Evolutionary conservation across 2,888 invertebrate species (phyloP), one percentile per base, ranked within the genome.

Genomic region (Parnassius glacialis): DNA sequence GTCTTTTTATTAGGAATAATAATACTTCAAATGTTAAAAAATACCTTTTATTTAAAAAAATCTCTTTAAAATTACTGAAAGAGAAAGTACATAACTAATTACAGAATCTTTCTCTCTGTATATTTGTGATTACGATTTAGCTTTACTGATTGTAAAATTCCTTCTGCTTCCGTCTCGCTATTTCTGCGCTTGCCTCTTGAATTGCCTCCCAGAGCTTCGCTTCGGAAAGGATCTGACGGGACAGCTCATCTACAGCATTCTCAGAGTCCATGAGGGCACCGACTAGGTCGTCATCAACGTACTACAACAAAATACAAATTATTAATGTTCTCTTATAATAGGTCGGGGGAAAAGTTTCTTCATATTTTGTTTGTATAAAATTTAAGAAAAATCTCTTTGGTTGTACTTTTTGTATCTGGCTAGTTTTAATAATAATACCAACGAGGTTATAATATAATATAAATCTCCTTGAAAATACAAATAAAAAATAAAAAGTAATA

Each of bases 121-220:
- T 44, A 25, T n/a, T 42, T 62, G 47, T 12, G 12, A 34, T 11
- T 13, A 9, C 42, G 25, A 57, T 63, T 20, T 20, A 20, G 13
- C n/a, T 67, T 61, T 52, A 55, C 70, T 73, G 74, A 75, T 72
- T 81, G 3, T 73, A 72, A 25, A 74, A 65, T 41, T 87, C 90
- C 64, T 91, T 92, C 69, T 93, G 93, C 78, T 94, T 94, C 67
- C 94, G 92, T 65, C 94, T 87, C 43, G 93, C 92, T 62, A 95
- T 90, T 78, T 95, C 95, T 11, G 93, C 92, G 77, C 95, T 94
- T 1, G 95, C 95, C 73, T 95, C 95, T 74, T 96, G 96, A 16
- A 96, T 94, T 3, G 96, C 95, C 74, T 96, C 96, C 94, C 95
- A 96, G 20, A 95, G 88, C 69, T 95, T 94, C 0, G 96, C 96